phyloP scores from a whole-genome alignment of 1,140 invertebrate species.

The Olivierus martensii region DNA sequence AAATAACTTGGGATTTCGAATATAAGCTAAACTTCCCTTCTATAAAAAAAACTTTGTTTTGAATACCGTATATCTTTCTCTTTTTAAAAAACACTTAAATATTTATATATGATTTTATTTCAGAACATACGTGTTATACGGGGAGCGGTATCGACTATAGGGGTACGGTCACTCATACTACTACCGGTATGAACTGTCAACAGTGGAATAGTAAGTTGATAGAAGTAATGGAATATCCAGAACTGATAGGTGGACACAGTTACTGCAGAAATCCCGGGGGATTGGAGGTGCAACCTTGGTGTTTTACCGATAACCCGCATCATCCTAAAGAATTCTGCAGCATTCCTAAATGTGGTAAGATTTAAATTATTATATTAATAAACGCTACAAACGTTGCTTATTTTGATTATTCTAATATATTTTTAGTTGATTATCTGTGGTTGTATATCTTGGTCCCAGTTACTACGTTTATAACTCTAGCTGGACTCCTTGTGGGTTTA shows the following conservation, averaged over 20 bases:
- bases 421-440: conserved; percentile 30
- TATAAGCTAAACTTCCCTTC: too few species aligned
- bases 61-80: too few species aligned
- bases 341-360: conserved; percentile 63
- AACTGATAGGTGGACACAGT: conserved; percentile 71
- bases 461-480: conserved; percentile 36
- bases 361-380: conserved; percentile 11
- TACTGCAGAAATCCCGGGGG: conserved; percentile 85
- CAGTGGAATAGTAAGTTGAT: conserved; percentile 60
- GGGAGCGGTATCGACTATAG: conserved; percentile 66
- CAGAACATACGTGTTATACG: conserved; percentile 63
- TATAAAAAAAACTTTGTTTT: too few species aligned
- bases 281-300: conserved; percentile 71
- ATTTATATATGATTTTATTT: neutral
- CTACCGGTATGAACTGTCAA: conserved; percentile 56
- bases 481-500: conserved; percentile 35
- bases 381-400: neutral
- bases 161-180: conserved; percentile 54
- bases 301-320: conserved; percentile 44
- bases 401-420: neutral
- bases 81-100: too few species aligned
- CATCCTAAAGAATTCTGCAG: conserved; percentile 55
- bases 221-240: conserved; percentile 60
- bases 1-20: too few species aligned
- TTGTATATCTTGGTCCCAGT: conserved; percentile 41